Percentiles rank a stretch among this genome's conserved stretches.
Evolutionary conservation across 2,888 invertebrate genomes (phyloP).

Genomic region (Acheta domesticus): DNA sequence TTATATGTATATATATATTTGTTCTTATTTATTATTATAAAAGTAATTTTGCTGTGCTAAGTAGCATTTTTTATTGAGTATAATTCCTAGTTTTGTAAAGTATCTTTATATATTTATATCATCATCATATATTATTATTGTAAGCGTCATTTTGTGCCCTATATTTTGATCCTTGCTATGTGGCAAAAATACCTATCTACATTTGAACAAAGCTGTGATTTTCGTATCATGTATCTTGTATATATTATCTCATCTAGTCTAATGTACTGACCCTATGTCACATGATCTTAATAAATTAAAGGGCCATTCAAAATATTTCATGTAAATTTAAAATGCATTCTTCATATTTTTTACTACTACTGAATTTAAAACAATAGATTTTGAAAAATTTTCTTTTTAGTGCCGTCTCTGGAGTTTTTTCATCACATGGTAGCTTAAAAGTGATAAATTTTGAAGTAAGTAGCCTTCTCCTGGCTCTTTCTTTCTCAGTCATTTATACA

Average conservation of each 20-base stretch:
- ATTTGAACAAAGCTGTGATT: slow-evolving; percentile 26
- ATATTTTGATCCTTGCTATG: slow-evolving; percentile 37
- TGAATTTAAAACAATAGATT: slow-evolving; percentile 5
- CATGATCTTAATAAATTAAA: not conserved
- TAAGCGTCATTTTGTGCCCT: slow-evolving; percentile 48
- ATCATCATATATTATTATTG: slow-evolving; percentile 38
- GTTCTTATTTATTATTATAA: slow-evolving; percentile 21
- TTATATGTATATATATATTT: slow-evolving; percentile 22
- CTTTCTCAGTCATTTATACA: not conserved
- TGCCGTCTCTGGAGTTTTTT: not conserved
- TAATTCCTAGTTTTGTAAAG: slow-evolving; percentile 30
- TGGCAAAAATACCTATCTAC: slow-evolving; percentile 30
- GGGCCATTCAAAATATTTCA: slow-evolving; percentile 4
- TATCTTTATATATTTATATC: slow-evolving; percentile 24
- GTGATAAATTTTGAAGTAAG: slow-evolving; percentile 9
- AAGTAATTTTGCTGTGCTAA: slow-evolving; percentile 27
- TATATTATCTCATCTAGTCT: slow-evolving; percentile 34
- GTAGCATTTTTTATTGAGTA: slow-evolving; percentile 23
- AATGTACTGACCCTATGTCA: slow-evolving; percentile 19
- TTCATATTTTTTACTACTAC: not conserved
- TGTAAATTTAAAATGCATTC: not conserved
- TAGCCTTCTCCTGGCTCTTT: not conserved
- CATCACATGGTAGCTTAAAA: not conserved
- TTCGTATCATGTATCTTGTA: slow-evolving; percentile 38
- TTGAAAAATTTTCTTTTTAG: not conserved